phyloP scores from a whole-genome alignment of 2,113 vertebrate species.

The Mirza zaza region DNA sequence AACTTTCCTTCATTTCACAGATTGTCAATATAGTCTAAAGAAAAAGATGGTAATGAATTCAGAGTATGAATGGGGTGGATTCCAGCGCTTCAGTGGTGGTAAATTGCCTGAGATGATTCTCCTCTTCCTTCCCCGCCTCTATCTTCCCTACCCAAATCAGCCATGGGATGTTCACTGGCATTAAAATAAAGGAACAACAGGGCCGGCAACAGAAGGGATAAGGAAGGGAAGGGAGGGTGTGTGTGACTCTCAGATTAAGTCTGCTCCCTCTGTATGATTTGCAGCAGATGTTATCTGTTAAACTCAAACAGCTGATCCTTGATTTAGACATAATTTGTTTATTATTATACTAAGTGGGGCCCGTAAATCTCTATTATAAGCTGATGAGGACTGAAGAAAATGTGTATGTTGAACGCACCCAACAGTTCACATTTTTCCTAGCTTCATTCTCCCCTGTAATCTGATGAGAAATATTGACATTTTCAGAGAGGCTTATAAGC shows the following conservation, averaged over 20 bases:
- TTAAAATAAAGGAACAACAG: not conserved
- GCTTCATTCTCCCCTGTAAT: not conserved
- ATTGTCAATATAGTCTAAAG: not conserved
- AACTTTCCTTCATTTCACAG: not conserved
- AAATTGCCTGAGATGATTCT: not conserved
- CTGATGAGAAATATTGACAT: constrained; percentile 44
- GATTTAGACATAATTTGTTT: constrained; percentile 74
- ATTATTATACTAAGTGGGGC: constrained; percentile 57
- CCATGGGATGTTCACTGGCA: not conserved
- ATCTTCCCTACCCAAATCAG: not conserved
- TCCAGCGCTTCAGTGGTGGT: not conserved
- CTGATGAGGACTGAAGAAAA: constrained; percentile 46
- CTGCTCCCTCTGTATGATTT: not conserved
- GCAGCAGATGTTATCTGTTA: constrained; percentile 57
- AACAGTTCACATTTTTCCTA: constrained; percentile 14
- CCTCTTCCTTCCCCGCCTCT: not conserved
- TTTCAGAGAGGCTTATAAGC: constrained; percentile 36
- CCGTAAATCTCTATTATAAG: constrained; percentile 64
- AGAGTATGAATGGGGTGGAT: not conserved
- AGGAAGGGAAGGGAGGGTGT: not conserved
- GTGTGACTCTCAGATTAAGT: not conserved
- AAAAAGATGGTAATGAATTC: not conserved
- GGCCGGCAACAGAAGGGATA: not conserved
- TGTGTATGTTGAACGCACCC: not conserved
- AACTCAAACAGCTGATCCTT: constrained; percentile 58